A percentile compares a stretch with the other conserved stretches of the same genome.
Evolutionary conservation across 1,140 invertebrate genomes (phyloP).

Genomic region (Galleria mellonella): DNA sequence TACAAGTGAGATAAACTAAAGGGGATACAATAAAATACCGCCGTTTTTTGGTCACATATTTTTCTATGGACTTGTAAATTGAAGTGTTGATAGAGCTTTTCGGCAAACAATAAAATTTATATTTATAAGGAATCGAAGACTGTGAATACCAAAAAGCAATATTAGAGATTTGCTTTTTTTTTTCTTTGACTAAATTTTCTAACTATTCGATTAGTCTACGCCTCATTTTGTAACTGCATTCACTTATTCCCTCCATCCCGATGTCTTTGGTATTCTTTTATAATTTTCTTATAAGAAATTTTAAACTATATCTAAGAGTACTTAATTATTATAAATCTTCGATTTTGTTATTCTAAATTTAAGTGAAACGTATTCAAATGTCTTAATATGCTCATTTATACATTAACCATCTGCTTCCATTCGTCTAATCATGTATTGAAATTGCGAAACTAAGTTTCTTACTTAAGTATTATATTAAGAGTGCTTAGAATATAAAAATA

Average conservation of each 20-base stretch:
- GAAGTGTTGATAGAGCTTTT: constrained; percentile 11
- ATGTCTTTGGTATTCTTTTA: too few relatives aligned
- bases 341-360: too few relatives aligned
- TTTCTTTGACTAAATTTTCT: constrained; percentile 11
- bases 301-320: too few relatives aligned
- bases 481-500: too few relatives aligned
- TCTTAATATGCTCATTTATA: too few relatives aligned
- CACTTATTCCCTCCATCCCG: neutral
- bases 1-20: neutral
- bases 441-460: too few relatives aligned
- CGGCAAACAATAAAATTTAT: constrained; percentile 1
- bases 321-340: too few relatives aligned
- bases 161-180: constrained; percentile 14
- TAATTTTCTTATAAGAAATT: too few relatives aligned
- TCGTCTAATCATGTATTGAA: too few relatives aligned
- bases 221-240: neutral
- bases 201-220: neutral
- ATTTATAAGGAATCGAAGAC: constrained; percentile 30
- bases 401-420: too few relatives aligned
- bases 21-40: neutral
- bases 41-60: constrained; percentile 4
- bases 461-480: too few relatives aligned
- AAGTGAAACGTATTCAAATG: too few relatives aligned
- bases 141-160: constrained; percentile 44
- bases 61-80: constrained; percentile 3